Evolutionary conservation across 2,888 invertebrate genomes (phyloP).

Genomic region (Caenorhabditis wallacei): DNA sequence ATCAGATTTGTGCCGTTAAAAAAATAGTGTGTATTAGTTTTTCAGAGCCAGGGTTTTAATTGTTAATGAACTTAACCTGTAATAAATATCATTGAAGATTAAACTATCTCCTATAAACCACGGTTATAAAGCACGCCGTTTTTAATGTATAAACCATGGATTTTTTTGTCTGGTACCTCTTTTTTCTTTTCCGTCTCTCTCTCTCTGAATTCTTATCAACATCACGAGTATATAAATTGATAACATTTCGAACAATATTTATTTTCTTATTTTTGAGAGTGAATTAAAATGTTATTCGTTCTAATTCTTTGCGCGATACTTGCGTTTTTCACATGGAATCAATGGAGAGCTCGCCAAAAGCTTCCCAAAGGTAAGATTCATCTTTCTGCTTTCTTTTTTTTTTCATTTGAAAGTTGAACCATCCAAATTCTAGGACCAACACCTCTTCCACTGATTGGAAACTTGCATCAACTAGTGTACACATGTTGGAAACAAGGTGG

Average conservation of each 20-base stretch:
- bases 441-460: conserved; percentile 50
- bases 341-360: neutral
- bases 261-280: neutral
- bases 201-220: too few species aligned
- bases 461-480: conserved; percentile 39
- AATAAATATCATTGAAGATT: too few species aligned
- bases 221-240: conserved; percentile 11
- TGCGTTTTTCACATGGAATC: neutral
- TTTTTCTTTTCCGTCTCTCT: too few species aligned
- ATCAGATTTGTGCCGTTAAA: conserved; percentile 32
- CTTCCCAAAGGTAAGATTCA: conserved; percentile 9
- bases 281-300: conserved; percentile 4
- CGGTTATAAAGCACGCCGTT: too few species aligned
- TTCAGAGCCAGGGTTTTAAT: too few species aligned
- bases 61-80: too few species aligned
- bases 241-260: neutral
- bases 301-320: neutral
- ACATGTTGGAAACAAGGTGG: conserved; percentile 26
- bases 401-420: too few species aligned
- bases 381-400: too few species aligned
- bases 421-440: conserved; percentile 13
- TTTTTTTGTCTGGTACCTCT: too few species aligned
- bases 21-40: neutral
- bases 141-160: too few species aligned
- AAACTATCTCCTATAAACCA: too few species aligned